A percentile compares a stretch with the other conserved stretches of the same genome.
Conservation (phyloP, 1,140 invertebrate species). For the Eufriesea mexicana region DNA sequence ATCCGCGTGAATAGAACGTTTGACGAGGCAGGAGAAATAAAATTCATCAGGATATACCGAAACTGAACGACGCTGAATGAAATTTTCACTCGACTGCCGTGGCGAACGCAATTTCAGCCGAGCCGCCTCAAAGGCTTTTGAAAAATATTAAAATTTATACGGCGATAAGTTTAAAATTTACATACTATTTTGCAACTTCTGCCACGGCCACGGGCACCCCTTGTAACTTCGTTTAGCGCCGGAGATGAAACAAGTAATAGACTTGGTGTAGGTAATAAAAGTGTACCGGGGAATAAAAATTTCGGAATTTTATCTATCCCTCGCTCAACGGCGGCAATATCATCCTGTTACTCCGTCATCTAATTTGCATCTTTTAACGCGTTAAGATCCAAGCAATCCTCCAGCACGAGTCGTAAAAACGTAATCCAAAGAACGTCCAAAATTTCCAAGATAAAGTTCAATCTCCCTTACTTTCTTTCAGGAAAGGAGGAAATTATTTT, state of each 20-base stretch:
- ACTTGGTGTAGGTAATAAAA: conserved; percentile 11
- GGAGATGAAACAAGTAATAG: conserved; percentile 12
- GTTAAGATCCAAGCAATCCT: not conserved
- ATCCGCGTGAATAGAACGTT: conserved; percentile 3
- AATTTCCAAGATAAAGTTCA: not conserved
- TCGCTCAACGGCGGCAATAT: not conserved
- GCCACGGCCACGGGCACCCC: not conserved
- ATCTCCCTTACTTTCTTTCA: too few species aligned
- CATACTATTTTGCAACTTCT: conserved; percentile 31
- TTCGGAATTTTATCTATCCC: not conserved
- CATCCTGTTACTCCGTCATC: not conserved
- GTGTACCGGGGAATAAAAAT: conserved; percentile 10
- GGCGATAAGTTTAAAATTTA: conserved; percentile 36
- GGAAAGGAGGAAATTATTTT: too few species aligned
- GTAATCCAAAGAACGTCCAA: not conserved
- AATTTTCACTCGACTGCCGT: conserved; percentile 17
- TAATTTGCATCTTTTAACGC: not conserved
- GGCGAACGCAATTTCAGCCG: conserved; percentile 15
- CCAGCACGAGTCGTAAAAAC: too few species aligned
- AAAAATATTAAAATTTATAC: conserved; percentile 38
- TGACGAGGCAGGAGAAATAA: conserved; percentile 11
- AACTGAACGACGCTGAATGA: conserved; percentile 27
- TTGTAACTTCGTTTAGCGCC: conserved; percentile 16
- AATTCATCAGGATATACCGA: conserved; percentile 37
- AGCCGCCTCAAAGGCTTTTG: conserved; percentile 18